Percentiles rank a stretch among this genome's conserved stretches.
Evolutionary conservation across 1,140 invertebrate genomes (phyloP).

Genomic region (Piezodorus guildinii): DNA sequence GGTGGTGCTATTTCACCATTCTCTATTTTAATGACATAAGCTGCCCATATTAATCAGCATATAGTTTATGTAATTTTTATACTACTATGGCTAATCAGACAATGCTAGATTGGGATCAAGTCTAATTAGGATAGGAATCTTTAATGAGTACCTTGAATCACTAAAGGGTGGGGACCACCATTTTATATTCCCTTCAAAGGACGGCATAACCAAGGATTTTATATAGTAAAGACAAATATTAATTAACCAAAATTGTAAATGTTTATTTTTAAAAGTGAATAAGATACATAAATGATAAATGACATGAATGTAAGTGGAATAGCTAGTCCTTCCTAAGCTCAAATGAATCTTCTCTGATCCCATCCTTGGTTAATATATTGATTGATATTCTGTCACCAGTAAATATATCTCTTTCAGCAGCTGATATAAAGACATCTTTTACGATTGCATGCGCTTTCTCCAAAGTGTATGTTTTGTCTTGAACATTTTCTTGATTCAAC

Average conservation of each 20-base stretch:
- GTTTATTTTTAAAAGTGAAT: not conserved
- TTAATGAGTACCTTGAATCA: no score
- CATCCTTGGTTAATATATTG: slow-evolving; percentile 82
- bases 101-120: no score
- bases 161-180: no score
- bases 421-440: slow-evolving; percentile 93
- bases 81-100: no score
- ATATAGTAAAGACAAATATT: no score
- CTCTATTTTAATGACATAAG: no score
- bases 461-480: slow-evolving; percentile 45
- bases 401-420: slow-evolving; percentile 92
- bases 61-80: no score
- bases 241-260: not conserved
- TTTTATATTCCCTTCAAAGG: no score
- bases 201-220: no score
- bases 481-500: slow-evolving; percentile 66
- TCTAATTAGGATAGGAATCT: no score
- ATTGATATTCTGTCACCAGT: slow-evolving; percentile 87
- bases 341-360: slow-evolving; percentile 57
- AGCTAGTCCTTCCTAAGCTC: slow-evolving; percentile 66
- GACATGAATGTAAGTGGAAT: not conserved
- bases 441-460: slow-evolving; percentile 75
- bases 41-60: no score
- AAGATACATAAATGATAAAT: not conserved
- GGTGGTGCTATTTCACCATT: no score